Conservation (phyloP, 2,888 invertebrate species). For the Drosophila stalkeri region DNA sequence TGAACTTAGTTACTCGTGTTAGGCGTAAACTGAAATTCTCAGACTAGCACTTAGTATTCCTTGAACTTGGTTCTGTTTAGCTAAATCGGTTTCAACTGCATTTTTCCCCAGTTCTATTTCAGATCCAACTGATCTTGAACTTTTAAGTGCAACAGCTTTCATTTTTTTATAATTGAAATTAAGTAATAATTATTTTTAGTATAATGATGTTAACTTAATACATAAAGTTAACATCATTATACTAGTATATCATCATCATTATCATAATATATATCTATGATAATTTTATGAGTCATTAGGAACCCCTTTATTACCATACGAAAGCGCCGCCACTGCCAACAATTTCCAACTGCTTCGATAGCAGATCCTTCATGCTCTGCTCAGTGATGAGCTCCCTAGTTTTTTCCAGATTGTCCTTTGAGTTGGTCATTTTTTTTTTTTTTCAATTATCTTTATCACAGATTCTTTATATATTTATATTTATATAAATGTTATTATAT, state of each 20-base stretch:
- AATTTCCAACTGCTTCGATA: slow-evolving; percentile 83
- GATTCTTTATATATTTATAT: slow-evolving; percentile 18
- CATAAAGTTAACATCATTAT: too few relatives aligned
- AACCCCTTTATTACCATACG: slow-evolving; percentile 78
- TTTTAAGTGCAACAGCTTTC: slow-evolving; percentile 12
- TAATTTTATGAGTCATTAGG: neutral
- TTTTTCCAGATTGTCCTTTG: slow-evolving; percentile 72
- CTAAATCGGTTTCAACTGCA: slow-evolving; percentile 1
- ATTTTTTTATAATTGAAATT: slow-evolving; percentile 7
- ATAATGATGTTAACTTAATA: neutral
- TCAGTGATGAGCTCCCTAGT: slow-evolving; percentile 78
- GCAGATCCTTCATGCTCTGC: slow-evolving; percentile 83
- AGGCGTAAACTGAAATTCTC: neutral
- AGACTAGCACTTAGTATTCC: neutral
- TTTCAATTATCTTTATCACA: slow-evolving; percentile 45
- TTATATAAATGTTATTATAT: neutral
- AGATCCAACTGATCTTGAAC: slow-evolving; percentile 20
- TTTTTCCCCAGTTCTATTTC: neutral
- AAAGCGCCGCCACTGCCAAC: slow-evolving; percentile 84
- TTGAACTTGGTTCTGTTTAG: neutral
- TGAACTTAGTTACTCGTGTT: slow-evolving; percentile 1
- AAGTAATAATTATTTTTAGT: neutral
- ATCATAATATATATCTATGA: neutral
- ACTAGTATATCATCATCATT: too few relatives aligned
- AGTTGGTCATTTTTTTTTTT: slow-evolving; percentile 61